These are phyloP conservation scores for Tupiocoris notatus DNA, from an alignment of 2,888 invertebrate genomes.

Conservation along the genomic window DNA sequence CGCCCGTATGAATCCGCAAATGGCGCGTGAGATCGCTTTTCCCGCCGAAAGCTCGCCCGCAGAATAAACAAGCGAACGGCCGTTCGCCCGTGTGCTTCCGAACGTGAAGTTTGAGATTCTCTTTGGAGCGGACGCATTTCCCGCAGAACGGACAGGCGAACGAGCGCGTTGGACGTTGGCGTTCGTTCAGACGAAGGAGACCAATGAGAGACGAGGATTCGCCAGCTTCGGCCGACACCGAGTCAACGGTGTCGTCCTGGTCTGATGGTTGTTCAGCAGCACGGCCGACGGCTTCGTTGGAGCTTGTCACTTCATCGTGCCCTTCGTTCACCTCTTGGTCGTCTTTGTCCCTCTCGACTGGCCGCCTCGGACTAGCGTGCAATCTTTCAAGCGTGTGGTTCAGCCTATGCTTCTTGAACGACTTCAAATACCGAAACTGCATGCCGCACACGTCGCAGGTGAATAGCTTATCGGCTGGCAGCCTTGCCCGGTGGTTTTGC, in stretches of 20 bases:
- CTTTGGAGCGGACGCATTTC: conserved; percentile 84
- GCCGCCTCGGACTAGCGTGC: conserved; percentile 57
- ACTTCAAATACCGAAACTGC: conserved; percentile 87
- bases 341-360: conserved; percentile 44
- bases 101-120: conserved; percentile 82
- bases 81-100: conserved; percentile 83
- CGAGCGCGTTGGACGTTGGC: conserved; percentile 67
- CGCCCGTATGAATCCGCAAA: conserved; percentile 83
- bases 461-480: conserved; percentile 85
- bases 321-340: conserved; percentile 51
- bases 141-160: conserved; percentile 88
- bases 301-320: conserved; percentile 50
- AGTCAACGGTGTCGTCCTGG: conserved; percentile 73
- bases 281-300: conserved; percentile 46
- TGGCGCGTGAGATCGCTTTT: conserved; percentile 85
- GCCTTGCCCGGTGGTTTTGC: conserved; percentile 81
- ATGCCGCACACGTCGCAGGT: conserved; percentile 90
- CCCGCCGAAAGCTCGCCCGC: conserved; percentile 83
- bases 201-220: conserved; percentile 59
- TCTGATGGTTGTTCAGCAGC: conserved; percentile 59
- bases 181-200: conserved; percentile 62
- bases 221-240: conserved; percentile 55
- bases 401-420: conserved; percentile 84
- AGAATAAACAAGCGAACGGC: conserved; percentile 87
- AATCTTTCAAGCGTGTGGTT: conserved; percentile 82